Conservation (phyloP, 1,140 invertebrate genomes). For the Pogonomyrmex barbatus region DNA sequence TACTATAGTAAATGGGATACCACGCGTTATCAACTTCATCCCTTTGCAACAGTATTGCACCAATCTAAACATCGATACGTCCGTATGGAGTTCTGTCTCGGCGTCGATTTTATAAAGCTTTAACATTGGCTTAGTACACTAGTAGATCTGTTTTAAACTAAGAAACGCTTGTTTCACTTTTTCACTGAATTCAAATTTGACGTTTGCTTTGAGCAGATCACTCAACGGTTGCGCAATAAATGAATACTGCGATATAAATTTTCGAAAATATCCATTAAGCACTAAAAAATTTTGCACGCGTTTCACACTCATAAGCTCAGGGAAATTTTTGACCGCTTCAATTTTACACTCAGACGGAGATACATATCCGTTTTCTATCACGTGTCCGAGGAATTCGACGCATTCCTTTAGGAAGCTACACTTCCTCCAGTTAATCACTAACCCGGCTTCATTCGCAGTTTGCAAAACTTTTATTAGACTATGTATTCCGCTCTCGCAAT, state of each 20-base stretch:
- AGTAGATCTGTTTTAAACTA: slow-evolving; percentile 58
- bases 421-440: slow-evolving; percentile 27
- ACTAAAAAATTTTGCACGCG: background rate
- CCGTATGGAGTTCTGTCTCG: slow-evolving; percentile 68
- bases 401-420: slow-evolving; percentile 8
- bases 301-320: background rate
- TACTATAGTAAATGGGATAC: slow-evolving; percentile 22
- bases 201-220: background rate
- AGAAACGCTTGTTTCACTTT: slow-evolving; percentile 54
- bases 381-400: slow-evolving; percentile 33
- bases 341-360: too few species aligned
- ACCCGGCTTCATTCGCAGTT: background rate
- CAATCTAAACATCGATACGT: slow-evolving; percentile 77
- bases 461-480: background rate
- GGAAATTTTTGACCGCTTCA: too few species aligned
- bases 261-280: background rate
- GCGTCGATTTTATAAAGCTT: slow-evolving; percentile 71
- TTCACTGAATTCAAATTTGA: background rate
- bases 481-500: background rate
- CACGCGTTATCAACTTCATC: slow-evolving; percentile 46
- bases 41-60: slow-evolving; percentile 77
- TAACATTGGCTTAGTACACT: slow-evolving; percentile 67
- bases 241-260: background rate
- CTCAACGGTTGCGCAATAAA: background rate
- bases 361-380: background rate